These are phyloP conservation scores for Nephrotoma guestfalica DNA, from an alignment of 2,888 invertebrate genomes.

Conservation along the genomic window DNA sequence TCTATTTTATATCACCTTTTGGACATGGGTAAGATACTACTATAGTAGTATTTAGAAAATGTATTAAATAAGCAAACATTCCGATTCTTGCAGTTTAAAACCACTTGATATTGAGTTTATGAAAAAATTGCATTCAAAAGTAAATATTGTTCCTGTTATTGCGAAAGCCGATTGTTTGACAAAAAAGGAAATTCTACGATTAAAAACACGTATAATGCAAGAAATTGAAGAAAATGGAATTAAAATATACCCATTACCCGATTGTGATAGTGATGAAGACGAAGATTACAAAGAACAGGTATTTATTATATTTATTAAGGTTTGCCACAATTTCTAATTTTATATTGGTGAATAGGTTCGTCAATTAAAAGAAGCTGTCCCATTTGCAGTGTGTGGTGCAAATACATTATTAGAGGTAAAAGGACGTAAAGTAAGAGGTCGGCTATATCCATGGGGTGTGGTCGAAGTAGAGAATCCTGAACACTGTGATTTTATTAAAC, in stretches of 20 bases:
- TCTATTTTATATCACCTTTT: conserved; percentile 94
- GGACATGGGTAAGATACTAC: conserved; percentile 68
- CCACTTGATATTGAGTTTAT: conserved; percentile 91
- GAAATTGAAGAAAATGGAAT: conserved; percentile 86
- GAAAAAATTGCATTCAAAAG: conserved; percentile 91
- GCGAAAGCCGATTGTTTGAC: conserved; percentile 93
- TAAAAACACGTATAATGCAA: conserved; percentile 78
- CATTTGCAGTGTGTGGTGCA: conserved; percentile 96
- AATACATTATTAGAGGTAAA: conserved; percentile 82
- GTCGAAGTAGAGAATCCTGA: conserved; percentile 98
- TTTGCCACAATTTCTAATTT: background rate
- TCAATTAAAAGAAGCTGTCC: conserved; percentile 84
- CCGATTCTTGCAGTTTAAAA: conserved; percentile 49
- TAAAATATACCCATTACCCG: conserved; percentile 87
- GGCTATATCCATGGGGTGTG: conserved; percentile 96
- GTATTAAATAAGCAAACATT: background rate
- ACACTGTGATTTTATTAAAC: conserved; percentile 95
- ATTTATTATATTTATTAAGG: conserved; percentile 3
- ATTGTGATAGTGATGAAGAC: conserved; percentile 90
- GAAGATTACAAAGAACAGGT: conserved; percentile 91
- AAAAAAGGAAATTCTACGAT: conserved; percentile 73
- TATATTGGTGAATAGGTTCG: conserved; percentile 42
- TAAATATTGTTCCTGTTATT: conserved; percentile 95
- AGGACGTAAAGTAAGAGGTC: conserved; percentile 82
- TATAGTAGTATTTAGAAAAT: background rate